Conservation (phyloP, 2,888 invertebrate species). For the Orthosia gracilis region DNA sequence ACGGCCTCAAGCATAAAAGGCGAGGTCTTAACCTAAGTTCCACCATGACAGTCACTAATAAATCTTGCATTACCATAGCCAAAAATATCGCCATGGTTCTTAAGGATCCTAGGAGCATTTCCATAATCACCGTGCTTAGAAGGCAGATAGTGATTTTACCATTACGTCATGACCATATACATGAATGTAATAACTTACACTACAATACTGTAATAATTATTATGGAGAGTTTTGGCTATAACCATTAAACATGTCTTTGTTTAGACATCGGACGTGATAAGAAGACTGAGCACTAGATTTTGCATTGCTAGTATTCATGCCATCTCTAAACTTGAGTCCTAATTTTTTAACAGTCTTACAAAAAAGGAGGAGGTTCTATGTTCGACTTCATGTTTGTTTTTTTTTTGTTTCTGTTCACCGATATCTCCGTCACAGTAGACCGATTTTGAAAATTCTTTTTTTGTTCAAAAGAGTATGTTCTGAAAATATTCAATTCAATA, state of each 20-base stretch:
- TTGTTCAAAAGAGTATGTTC: no score
- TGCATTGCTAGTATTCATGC: background rate
- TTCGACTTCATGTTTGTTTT: no score
- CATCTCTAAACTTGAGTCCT: background rate
- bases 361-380: no score
- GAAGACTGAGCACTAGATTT: conserved; percentile 20
- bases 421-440: no score
- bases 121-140: background rate
- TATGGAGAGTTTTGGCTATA: conserved; percentile 35
- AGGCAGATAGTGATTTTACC: background rate
- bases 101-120: background rate
- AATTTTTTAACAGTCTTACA: no score
- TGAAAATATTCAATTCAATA: no score
- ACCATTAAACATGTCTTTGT: conserved; percentile 36
- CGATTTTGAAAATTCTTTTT: no score
- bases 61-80: background rate
- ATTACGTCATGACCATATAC: conserved; percentile 16
- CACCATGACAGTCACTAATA: background rate
- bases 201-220: conserved; percentile 42
- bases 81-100: background rate
- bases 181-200: conserved; percentile 26
- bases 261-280: conserved; percentile 31
- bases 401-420: no score
- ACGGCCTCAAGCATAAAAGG: no score
- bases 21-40: no score